Percentiles rank a stretch among this genome's conserved stretches.
Conservation (phyloP, 2,113 vertebrate genomes). For the Spilogale gracilis region DNA sequence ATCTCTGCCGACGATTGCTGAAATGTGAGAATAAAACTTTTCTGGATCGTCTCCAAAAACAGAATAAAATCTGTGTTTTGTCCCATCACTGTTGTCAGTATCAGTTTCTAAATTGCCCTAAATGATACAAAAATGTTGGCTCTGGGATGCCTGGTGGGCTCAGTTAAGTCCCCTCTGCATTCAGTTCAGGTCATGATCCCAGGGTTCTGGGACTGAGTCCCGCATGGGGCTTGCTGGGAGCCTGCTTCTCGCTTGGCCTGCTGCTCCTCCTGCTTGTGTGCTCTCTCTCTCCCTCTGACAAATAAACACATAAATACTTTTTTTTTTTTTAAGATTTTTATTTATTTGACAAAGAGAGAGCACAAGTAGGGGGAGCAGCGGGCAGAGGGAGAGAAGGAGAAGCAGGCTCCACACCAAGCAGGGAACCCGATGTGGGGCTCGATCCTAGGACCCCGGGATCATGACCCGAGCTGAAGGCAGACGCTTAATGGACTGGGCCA, state of each 20-base stretch:
- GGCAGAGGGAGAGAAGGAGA: no score
- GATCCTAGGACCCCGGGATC: no score
- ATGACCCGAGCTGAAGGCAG: no score
- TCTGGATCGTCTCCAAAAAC: not conserved
- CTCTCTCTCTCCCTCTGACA: not conserved
- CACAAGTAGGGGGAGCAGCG: no score
- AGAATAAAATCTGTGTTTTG: conserved; percentile 26
- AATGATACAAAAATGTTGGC: not conserved
- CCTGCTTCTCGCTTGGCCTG: not conserved
- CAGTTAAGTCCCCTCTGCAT: not conserved
- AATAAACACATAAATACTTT: not conserved
- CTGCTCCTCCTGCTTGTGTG: not conserved
- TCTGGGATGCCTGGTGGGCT: no score
- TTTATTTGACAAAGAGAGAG: no score
- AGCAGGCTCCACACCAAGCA: no score
- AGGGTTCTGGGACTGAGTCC: not conserved
- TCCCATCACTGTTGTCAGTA: not conserved
- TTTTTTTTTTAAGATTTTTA: not conserved
- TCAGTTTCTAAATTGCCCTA: not conserved
- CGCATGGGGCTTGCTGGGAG: not conserved
- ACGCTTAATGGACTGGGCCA: no score
- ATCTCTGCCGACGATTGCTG: not conserved
- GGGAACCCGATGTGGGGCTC: no score
- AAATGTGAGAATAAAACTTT: conserved; percentile 17
- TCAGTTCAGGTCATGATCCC: not conserved